Evolutionary conservation across 2,888 invertebrate genomes (phyloP).

Genomic region (Ethmia dodecea): DNA sequence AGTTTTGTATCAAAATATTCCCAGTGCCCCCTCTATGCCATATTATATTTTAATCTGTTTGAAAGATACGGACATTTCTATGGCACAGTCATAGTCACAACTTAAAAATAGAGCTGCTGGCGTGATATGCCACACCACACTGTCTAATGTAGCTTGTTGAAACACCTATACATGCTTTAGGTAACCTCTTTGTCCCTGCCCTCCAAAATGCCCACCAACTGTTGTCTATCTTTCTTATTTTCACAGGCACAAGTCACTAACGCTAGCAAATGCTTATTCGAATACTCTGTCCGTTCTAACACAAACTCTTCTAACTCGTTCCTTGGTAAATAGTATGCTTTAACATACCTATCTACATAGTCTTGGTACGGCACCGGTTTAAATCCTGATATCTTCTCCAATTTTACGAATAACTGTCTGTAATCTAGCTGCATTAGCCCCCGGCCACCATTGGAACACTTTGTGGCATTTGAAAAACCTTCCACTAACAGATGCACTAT

Average conservation of each 20-base stretch:
- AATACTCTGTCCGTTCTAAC: conserved; percentile 91
- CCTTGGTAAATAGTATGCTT: conserved; percentile 96
- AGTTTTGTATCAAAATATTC: no score
- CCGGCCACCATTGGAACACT: conserved; percentile 96
- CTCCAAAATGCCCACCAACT: conserved; percentile 85
- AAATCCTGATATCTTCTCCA: conserved; percentile 90
- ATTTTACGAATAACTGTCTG: conserved; percentile 93
- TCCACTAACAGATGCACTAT: conserved; percentile 94
- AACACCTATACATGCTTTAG: no score
- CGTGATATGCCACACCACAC: no score
- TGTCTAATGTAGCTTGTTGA: no score
- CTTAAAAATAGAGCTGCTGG: no score
- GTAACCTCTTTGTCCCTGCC: conserved; percentile 69
- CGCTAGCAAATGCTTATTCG: conserved; percentile 89
- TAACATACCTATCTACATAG: conserved; percentile 96
- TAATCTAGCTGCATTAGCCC: conserved; percentile 99
- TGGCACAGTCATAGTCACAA: no score
- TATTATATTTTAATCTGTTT: no score
- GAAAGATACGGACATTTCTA: no score
- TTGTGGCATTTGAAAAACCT: conserved; percentile 93
- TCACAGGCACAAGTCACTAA: conserved; percentile 92
- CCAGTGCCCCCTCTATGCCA: no score
- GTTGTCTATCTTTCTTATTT: conserved; percentile 91
- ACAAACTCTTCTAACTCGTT: conserved; percentile 93
- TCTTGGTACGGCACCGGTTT: conserved; percentile 92